Percentiles rank a stretch among this genome's conserved stretches.
Evolutionary conservation across 2,797 vertebrate species (phyloP).

Genomic region (Alca torda): DNA sequence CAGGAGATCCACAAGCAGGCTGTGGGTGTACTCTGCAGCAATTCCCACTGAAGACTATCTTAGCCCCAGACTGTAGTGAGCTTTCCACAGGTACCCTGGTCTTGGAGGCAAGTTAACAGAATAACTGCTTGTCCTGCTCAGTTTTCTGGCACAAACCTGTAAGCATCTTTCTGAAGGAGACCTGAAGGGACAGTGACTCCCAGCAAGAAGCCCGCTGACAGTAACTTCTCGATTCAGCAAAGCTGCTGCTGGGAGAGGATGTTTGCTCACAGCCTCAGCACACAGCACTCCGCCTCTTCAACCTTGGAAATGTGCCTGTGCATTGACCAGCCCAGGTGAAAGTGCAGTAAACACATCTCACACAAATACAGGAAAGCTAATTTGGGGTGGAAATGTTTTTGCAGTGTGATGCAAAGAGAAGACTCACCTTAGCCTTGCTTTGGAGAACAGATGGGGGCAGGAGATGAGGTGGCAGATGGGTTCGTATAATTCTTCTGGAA

Average conservation of each 20-base stretch:
- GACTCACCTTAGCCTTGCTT: conserved; percentile 50
- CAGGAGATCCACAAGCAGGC: background rate
- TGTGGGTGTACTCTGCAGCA: background rate
- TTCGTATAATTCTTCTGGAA: conserved; percentile 53
- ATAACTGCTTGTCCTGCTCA: background rate
- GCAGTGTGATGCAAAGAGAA: background rate
- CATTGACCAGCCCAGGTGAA: background rate
- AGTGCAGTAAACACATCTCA: background rate
- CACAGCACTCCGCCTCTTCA: background rate
- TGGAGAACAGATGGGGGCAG: conserved; percentile 36
- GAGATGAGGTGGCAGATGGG: background rate
- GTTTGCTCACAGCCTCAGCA: background rate
- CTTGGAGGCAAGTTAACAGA: background rate
- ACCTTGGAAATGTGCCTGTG: background rate
- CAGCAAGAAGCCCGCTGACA: background rate
- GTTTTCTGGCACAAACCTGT: background rate
- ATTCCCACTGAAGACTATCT: background rate
- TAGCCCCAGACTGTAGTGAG: background rate
- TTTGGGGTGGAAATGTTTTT: background rate
- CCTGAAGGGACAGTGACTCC: background rate
- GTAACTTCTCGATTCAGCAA: background rate
- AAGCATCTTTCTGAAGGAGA: background rate
- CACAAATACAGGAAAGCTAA: background rate
- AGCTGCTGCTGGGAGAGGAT: background rate
- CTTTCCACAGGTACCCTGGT: background rate